Evolutionary conservation across 2,113 vertebrate genomes (phyloP).

Genomic region (Anas platyrhynchos): DNA sequence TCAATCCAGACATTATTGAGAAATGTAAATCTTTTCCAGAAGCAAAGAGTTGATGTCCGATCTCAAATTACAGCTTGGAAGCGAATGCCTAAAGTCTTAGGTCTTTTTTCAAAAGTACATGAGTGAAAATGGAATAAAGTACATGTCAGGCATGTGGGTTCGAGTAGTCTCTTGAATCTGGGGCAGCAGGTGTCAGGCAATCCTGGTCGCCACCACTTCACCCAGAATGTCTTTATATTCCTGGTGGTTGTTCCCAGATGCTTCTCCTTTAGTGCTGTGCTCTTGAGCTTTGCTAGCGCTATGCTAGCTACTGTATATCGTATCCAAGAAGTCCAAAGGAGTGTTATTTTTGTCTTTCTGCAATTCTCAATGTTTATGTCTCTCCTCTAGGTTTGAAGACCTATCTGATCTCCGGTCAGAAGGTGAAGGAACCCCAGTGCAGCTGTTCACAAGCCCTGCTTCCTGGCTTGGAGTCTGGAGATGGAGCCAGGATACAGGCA

Average conservation of each 20-base stretch:
- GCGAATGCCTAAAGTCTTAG: background rate
- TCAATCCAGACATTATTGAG: background rate
- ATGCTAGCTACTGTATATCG: background rate
- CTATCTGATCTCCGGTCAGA: conserved; percentile 92
- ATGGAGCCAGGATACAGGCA: conserved; percentile 67
- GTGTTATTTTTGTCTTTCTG: background rate
- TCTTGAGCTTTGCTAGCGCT: background rate
- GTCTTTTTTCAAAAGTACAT: background rate
- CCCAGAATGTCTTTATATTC: background rate
- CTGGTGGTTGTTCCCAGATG: background rate
- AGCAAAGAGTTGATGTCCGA: conserved; percentile 11
- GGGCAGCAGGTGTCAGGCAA: background rate
- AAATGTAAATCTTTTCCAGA: background rate
- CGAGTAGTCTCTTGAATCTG: background rate
- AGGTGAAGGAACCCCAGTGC: conserved; percentile 83
- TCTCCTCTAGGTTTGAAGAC: conserved; percentile 89
- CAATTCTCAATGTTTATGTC: conserved; percentile 50
- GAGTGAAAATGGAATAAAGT: background rate
- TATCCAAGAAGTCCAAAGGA: background rate
- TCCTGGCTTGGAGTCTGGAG: conserved; percentile 76
- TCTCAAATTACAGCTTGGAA: background rate
- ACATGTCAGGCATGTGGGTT: background rate
- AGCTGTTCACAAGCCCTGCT: conserved; percentile 83
- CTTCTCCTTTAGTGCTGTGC: background rate
- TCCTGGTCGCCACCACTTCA: background rate